Base-by-base conservation (phyloP, 2,113 vertebrate species). In the Trematomus loennbergii region DNA sequence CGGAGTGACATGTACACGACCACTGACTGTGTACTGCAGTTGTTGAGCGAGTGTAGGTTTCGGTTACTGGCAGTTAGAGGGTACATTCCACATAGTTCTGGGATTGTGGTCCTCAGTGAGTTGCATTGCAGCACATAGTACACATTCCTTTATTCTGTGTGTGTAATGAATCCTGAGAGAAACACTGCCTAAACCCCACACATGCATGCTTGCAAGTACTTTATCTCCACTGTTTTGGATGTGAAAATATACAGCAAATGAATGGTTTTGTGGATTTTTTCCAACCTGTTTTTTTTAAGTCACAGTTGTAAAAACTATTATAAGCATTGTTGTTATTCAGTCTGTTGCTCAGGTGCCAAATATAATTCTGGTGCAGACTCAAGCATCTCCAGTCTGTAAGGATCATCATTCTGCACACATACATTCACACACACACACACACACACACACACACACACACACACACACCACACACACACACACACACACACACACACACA, bases 21-120 rank as follows among this genome's bases (percentile, higher is more conserved):
- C 91, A 82, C 89, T 82, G 78, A 83, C 88, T 88, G 89, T 91
- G 93, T 88, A 75, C 90, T 85, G 83, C 85, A 91, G 87, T 89
- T 89, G 92, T 92, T 92, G 72, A 76, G 75, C 68, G 70, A 91
- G 90, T 89, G 78, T 90, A 89, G 80, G 74, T 87, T 90, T 89
- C 84, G 79, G 79, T 88, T 85, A 70, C 78, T 84, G 82, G 88
- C 87, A 88, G 82, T 78, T 73, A 83, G 83, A 88, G 75, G 83
- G 91, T 88, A 85, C 81, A 84, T 87, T 87, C 74, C 90, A 87
- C 80, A 84, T 85, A 72, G 66, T 78, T 91, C 71, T 91, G 82
- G 84, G 83, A 79, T 79, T 84, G 86, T 78, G 90, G 88, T 89
- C 72, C 79, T 70, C 76, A 77, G 65, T 63, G 57, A 80, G 75